phyloP scores from a whole-genome alignment of 2,113 vertebrate species.

The Cyanocitta stelleri region DNA sequence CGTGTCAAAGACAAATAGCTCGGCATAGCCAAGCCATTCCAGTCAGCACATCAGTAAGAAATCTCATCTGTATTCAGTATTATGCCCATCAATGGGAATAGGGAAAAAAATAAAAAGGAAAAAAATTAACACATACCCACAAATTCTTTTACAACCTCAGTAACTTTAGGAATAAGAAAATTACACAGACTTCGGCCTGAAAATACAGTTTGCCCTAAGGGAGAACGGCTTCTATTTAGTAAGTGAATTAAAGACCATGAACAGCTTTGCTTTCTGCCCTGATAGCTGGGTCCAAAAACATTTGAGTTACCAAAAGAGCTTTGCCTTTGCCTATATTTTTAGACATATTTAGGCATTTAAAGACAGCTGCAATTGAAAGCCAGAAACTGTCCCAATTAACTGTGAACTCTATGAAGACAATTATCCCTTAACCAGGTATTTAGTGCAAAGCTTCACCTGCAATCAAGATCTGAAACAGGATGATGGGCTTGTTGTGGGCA shows the following conservation, averaged over 20 bases:
- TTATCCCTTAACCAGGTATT: neutral
- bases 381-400: neutral
- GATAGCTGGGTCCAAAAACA: neutral
- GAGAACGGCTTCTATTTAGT: neutral
- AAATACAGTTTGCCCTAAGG: neutral
- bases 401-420: neutral
- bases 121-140: neutral
- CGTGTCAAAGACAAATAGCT: neutral
- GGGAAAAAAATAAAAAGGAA: rapidly evolving
- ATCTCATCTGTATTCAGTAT: neutral
- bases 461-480: neutral
- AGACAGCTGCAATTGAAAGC: neutral
- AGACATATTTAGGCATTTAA: neutral
- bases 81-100: neutral
- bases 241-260: neutral
- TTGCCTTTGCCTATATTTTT: neutral
- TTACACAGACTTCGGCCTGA: neutral
- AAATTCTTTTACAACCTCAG: neutral
- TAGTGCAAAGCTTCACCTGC: neutral
- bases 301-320: neutral
- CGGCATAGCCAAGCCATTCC: neutral
- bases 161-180: neutral
- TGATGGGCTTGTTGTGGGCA: neutral
- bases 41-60: neutral
- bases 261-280: neutral